Percentiles rank a stretch among this genome's conserved stretches.
These are phyloP conservation scores for Astur gentilis DNA, from an alignment of 2,113 vertebrate genomes.

Conservation along the genomic window DNA sequence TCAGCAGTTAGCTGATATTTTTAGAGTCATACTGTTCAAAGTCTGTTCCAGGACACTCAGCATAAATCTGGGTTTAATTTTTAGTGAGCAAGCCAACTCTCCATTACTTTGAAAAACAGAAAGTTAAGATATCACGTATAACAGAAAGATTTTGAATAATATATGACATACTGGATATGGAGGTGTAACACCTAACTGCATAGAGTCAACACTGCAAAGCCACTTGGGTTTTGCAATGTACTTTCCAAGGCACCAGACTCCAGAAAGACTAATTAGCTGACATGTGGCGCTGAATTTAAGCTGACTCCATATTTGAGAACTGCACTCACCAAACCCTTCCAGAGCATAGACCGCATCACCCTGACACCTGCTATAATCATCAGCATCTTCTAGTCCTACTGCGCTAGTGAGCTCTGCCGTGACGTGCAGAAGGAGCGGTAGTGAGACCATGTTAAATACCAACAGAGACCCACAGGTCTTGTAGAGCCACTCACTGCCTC, in stretches of 20 bases:
- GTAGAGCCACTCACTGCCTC: background rate
- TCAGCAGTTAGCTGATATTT: slow-evolving; percentile 44
- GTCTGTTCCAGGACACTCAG: background rate
- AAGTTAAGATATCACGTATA: background rate
- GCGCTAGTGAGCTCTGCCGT: background rate
- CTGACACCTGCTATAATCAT: background rate
- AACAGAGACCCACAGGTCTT: background rate
- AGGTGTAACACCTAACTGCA: background rate
- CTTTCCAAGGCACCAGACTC: background rate
- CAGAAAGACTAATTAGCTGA: background rate
- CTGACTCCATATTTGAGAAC: rapidly evolving
- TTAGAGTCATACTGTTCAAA: slow-evolving; percentile 38
- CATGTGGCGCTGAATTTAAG: rapidly evolving
- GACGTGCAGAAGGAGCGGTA: background rate
- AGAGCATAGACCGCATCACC: background rate
- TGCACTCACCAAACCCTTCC: background rate
- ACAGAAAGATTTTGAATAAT: background rate
- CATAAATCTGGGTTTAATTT: background rate
- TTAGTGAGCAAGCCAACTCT: background rate
- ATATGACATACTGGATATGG: background rate
- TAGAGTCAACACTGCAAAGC: background rate
- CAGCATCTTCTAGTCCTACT: background rate
- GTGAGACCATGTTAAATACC: background rate
- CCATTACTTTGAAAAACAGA: background rate
- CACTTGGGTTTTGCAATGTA: background rate